These are phyloP conservation scores for Riparia riparia DNA, from an alignment of 2,113 vertebrate species.

Conservation along the genomic window DNA sequence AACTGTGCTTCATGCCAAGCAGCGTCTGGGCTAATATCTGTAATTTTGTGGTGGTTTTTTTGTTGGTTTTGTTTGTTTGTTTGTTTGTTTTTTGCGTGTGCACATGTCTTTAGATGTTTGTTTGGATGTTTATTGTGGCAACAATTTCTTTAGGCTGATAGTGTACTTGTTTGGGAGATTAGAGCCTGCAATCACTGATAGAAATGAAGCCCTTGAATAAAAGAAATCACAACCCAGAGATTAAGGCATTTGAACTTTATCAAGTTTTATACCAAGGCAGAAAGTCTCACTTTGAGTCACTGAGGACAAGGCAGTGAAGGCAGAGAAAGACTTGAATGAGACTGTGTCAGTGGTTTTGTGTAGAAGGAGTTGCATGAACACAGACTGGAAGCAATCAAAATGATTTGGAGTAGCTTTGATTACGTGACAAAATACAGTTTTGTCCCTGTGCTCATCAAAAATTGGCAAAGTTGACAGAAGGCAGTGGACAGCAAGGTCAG, in stretches of 20 bases:
- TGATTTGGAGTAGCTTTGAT: not conserved
- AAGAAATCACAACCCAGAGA: not conserved
- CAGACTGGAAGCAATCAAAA: not conserved
- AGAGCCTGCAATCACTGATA: not conserved
- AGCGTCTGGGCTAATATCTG: not conserved
- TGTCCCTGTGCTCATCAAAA: not conserved
- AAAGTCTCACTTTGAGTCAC: fast-evolving
- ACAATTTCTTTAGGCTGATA: not conserved
- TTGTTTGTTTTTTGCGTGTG: too few species aligned
- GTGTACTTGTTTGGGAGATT: not conserved
- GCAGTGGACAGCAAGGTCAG: fast-evolving
- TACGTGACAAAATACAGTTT: not conserved
- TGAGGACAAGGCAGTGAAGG: not conserved
- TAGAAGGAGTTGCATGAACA: not conserved
- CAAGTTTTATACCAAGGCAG: not conserved
- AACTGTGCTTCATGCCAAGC: not conserved
- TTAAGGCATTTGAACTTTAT: not conserved
- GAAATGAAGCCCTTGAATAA: not conserved
- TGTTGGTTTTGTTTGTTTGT: not conserved
- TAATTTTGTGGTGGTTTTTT: not conserved
- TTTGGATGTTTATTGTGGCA: not conserved
- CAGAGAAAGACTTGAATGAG: not conserved
- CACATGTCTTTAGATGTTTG: not conserved
- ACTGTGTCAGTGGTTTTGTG: fast-evolving
- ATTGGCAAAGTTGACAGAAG: not conserved